Conservation (phyloP, 37 sponge, comb jelly and placozoan species). For the Oscarella lobularis region DNA sequence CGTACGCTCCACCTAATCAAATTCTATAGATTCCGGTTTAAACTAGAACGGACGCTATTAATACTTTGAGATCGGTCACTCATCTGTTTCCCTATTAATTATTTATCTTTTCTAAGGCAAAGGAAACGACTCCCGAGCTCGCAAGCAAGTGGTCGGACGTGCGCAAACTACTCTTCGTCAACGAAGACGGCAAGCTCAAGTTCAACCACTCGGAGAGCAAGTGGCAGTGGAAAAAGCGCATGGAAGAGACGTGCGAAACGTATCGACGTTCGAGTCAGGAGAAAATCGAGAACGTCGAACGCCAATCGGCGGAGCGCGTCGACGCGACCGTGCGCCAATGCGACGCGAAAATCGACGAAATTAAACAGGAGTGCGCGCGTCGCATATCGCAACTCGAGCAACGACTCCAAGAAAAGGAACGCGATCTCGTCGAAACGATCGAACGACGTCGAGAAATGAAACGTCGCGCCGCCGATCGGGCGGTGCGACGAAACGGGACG, state of each 20-base stretch:
- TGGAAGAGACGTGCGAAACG: background rate
- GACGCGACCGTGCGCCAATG: background rate
- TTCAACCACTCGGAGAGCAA: background rate
- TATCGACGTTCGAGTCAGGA: background rate
- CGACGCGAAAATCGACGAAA: background rate
- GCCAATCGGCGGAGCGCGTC: too few relatives aligned
- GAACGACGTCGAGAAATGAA: background rate
- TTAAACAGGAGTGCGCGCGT: background rate
- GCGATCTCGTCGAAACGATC: background rate
- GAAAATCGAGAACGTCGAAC: background rate
- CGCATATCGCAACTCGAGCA: background rate
- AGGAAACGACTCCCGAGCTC: background rate
- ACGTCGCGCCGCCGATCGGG: background rate
- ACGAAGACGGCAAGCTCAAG: background rate
- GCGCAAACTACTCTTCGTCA: background rate
- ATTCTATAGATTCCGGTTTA: too few relatives aligned
- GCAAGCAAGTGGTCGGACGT: background rate
- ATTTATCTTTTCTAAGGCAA: background rate
- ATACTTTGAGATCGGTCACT: too few relatives aligned
- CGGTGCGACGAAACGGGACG: background rate
- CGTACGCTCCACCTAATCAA: too few relatives aligned
- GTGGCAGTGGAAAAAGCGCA: constrained; percentile 9
- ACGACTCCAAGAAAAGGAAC: background rate
- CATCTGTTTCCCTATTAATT: too few relatives aligned
- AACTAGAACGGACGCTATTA: too few relatives aligned